Percentiles rank a stretch among this genome's conserved stretches.
These are phyloP conservation scores for Eubucco bourcierii DNA, from an alignment of 2,113 vertebrate species.

Conservation along the genomic window DNA sequence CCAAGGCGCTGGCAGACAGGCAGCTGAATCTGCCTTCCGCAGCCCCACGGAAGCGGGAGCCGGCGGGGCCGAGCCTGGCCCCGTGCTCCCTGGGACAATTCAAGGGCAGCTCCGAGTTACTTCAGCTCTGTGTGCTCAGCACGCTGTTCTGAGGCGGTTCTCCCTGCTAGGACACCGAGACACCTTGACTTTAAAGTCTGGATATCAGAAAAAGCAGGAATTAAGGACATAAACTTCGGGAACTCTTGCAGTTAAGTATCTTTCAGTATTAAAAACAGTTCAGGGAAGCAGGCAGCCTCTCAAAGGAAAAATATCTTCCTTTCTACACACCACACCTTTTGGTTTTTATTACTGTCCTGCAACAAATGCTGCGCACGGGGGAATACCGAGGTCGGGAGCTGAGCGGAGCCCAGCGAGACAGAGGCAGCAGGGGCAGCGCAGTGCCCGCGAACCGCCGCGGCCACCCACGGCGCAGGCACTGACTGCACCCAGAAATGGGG, in stretches of 20 bases:
- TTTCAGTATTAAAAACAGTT: background rate
- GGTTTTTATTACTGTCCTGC: background rate
- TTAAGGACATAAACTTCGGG: too few species aligned
- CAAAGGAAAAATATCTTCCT: background rate
- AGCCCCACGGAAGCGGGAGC: background rate
- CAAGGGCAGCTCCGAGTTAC: background rate
- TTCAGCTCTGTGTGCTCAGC: fast-evolving
- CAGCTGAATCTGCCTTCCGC: fast-evolving
- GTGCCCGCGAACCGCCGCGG: fast-evolving
- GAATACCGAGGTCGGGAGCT: background rate
- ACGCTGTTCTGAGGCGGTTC: background rate
- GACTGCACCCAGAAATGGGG: fast-evolving
- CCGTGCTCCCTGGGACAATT: background rate
- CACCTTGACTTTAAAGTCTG: background rate
- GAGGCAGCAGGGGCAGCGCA: background rate
- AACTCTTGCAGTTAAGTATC: too few species aligned
- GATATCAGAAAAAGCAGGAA: background rate
- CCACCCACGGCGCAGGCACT: background rate
- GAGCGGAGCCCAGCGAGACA: background rate
- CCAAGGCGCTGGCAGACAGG: fast-evolving
- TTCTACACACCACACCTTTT: background rate
- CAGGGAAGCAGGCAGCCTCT: background rate
- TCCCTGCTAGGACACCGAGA: background rate
- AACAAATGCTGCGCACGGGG: background rate
- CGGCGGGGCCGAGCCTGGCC: background rate